These are phyloP conservation scores for Sorex araneus DNA, from an alignment of 2,113 vertebrate genomes.

Conservation along the genomic window DNA sequence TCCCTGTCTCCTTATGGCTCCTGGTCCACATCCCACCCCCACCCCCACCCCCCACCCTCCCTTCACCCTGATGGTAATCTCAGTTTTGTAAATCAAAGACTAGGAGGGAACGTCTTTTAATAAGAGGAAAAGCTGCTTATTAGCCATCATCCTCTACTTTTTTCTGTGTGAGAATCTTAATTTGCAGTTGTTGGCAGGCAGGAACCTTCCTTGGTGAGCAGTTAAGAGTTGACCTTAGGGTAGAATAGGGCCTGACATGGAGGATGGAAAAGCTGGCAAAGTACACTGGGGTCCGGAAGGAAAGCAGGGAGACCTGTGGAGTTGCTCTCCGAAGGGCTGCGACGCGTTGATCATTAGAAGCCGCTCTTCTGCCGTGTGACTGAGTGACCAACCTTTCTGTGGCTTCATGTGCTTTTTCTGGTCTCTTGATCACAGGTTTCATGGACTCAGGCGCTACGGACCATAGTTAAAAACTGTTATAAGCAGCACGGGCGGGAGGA, in stretches of 20 bases:
- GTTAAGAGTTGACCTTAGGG: slow-evolving; percentile 31
- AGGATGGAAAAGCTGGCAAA: slow-evolving; percentile 25
- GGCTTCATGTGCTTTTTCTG: neutral
- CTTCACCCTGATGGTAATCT: too few species aligned
- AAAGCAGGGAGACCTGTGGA: neutral
- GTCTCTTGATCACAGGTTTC: slow-evolving; percentile 91
- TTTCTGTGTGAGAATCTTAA: slow-evolving; percentile 29
- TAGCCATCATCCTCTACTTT: neutral
- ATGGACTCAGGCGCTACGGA: slow-evolving; percentile 97
- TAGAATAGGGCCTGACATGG: neutral
- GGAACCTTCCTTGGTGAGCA: slow-evolving; percentile 2
- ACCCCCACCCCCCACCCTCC: too few species aligned
- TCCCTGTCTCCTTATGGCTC: too few species aligned
- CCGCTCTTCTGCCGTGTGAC: neutral
- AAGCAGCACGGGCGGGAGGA: slow-evolving; percentile 99
- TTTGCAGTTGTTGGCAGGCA: slow-evolving; percentile 38
- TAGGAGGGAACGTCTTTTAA: too few species aligned
- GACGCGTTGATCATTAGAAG: too few species aligned
- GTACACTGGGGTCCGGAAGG: neutral
- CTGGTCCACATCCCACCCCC: too few species aligned
- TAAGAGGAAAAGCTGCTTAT: neutral
- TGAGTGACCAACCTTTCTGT: slow-evolving; percentile 34
- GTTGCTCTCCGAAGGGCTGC: too few species aligned
- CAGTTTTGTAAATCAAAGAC: too few species aligned
- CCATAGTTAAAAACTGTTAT: slow-evolving; percentile 99